These are phyloP conservation scores for Vicugna pacos DNA, from an alignment of 2,113 vertebrate genomes.

Conservation along the genomic window DNA sequence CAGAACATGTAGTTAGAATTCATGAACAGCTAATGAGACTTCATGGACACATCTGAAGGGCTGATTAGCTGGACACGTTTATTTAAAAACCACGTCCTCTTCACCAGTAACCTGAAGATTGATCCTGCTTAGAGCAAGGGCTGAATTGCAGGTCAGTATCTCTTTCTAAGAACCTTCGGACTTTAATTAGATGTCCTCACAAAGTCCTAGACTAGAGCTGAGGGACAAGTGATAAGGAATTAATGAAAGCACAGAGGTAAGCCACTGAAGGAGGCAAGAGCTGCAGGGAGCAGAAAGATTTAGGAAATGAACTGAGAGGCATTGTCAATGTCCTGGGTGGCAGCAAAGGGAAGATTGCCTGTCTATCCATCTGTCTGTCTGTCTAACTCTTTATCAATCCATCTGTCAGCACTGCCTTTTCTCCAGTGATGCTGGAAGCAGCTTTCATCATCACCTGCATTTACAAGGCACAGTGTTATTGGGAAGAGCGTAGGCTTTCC, in stretches of 20 bases:
- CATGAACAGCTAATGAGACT: not conserved
- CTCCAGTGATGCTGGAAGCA: not conserved
- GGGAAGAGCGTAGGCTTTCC: not conserved
- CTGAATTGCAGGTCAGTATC: conserved; percentile 35
- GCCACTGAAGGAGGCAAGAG: not conserved
- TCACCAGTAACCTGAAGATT: not conserved
- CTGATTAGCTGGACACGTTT: not conserved
- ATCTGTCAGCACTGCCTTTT: not conserved
- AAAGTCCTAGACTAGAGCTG: conserved; percentile 24
- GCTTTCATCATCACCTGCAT: not conserved
- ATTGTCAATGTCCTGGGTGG: too few relatives aligned
- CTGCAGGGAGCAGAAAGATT: not conserved
- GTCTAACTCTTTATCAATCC: not conserved
- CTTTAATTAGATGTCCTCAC: conserved; percentile 29
- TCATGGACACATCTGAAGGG: not conserved
- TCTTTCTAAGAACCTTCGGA: conserved; percentile 12
- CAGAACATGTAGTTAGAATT: not conserved
- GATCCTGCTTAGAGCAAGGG: not conserved
- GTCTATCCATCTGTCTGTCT: not conserved
- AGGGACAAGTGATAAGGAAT: conserved; percentile 30
- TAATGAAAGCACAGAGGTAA: not conserved
- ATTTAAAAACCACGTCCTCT: not conserved
- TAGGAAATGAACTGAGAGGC: not conserved
- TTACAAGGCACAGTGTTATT: not conserved
- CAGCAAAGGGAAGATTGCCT: not conserved